phyloP scores from a whole-genome alignment of 2,113 vertebrate species.

The Petrocephalus microphthalmus region DNA sequence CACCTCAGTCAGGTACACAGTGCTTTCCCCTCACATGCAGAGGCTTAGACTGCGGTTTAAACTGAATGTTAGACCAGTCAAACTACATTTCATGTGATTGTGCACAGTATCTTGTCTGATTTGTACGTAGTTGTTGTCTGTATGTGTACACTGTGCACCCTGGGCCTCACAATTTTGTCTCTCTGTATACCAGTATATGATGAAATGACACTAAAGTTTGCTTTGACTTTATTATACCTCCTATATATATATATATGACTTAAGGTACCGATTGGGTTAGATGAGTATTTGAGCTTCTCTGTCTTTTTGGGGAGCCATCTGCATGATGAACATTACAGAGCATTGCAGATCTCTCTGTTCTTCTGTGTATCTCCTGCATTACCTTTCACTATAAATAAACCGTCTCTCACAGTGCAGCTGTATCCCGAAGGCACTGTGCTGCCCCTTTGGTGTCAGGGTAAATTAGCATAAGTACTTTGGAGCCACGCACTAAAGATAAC shows the following conservation, averaged over 20 bases:
- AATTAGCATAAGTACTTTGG: not conserved
- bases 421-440: not conserved
- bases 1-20: not conserved
- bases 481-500: not conserved
- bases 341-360: not conserved
- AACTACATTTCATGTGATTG: not conserved
- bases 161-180: not conserved
- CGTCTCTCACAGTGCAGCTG: conserved; percentile 54
- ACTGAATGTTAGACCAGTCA: not conserved
- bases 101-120: not conserved
- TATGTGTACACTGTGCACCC: not conserved
- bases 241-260: not conserved
- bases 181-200: not conserved
- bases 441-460: not conserved
- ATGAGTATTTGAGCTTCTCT: not conserved
- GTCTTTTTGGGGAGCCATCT: not conserved
- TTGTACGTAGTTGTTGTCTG: too few relatives aligned
- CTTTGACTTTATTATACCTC: not conserved
- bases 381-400: not conserved
- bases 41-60: not conserved
- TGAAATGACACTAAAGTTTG: not conserved
- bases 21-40: not conserved
- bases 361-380: not conserved
- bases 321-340: not conserved
- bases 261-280: not conserved